Percentiles rank a stretch among this genome's conserved stretches.
phyloP scores from a whole-genome alignment of 2,113 vertebrate genomes.

The Colaptes auratus region DNA sequence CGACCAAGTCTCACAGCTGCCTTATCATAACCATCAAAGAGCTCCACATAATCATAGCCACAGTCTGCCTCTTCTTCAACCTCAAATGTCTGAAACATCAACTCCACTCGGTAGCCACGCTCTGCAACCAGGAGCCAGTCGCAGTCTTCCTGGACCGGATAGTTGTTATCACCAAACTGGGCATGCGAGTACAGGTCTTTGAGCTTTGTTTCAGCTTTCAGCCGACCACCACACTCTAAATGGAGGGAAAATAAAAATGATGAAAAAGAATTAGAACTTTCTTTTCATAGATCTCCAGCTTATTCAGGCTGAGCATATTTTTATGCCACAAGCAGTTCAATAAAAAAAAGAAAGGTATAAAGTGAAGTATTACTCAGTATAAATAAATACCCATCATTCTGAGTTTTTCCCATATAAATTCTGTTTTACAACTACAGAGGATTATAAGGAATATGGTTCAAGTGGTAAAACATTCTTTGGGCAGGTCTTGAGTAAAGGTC shows the following conservation, averaged over 20 bases:
- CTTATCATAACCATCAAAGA: slow-evolving; percentile 91
- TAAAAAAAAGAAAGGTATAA: not conserved
- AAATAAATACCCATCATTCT: not conserved
- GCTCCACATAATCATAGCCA: slow-evolving; percentile 93
- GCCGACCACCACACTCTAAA: slow-evolving; percentile 91
- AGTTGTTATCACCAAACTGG: slow-evolving; percentile 98
- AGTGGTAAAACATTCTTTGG: not conserved
- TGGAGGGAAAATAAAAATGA: not conserved
- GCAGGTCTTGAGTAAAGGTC: not conserved
- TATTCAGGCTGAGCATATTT: not conserved
- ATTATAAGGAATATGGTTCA: not conserved
- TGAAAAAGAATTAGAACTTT: not conserved
- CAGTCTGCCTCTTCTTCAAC: slow-evolving; percentile 98
- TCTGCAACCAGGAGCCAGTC: slow-evolving; percentile 92
- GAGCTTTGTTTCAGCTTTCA: slow-evolving; percentile 86
- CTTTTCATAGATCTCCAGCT: not conserved
- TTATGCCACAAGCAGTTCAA: not conserved
- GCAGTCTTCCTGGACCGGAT: slow-evolving; percentile 91
- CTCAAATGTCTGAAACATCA: slow-evolving; percentile 93
- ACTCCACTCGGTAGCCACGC: slow-evolving; percentile 84
- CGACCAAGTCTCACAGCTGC: slow-evolving; percentile 87
- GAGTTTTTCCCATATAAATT: not conserved
- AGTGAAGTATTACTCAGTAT: not conserved
- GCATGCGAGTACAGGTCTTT: slow-evolving; percentile 94
- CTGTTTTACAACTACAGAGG: not conserved